Base-by-base conservation (phyloP, 2,113 vertebrate genomes). In the Rostratula benghalensis region DNA sequence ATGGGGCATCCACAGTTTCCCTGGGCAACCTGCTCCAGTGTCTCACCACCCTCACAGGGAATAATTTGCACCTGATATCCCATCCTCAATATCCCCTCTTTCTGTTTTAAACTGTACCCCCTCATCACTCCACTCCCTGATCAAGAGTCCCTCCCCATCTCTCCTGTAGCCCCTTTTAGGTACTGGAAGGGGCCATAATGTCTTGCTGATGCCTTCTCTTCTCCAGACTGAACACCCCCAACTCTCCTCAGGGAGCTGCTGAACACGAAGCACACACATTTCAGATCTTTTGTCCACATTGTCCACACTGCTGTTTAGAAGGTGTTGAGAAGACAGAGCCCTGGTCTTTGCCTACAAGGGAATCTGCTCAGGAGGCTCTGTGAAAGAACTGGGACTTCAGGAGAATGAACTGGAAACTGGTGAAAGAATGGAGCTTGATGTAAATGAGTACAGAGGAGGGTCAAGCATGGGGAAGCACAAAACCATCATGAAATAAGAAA, bases 201-300 rank as follows among this genome's bases (percentile, higher is more conserved):
- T 28, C 25, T 63, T 25, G 25, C 60, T 6, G 11, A 25, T 39
- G 35, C 11, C 35, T 39, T 63, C 35, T 27, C 17, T 63, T 63
- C 60, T 28, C 37, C 60, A 63, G 37, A 24, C 37, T 39, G 37
- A 63, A 39, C 35, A 63, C 6, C 35, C 35, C 25, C 37, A 63
- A 39, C 37, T 39, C 37, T 39, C 25, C 28, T 18, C 41, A 53
- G 4, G 41, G 31, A 70, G 24, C 46, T 64, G 41, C 30, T 89
- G 39, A n/a, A 30, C 25, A 7, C 0, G 3, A 59, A 23, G 25
- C 43, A 11, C 2, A 2, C 4, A 2, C 0, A 1, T 71, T 84
- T 41, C 21, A 39, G 30, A 16, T 54, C 33, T 78, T 70, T 61
- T 61, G 53, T 18, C 35, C 21, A 18, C 7, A 1, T n/a, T 57